These are phyloP conservation scores for Deladenus siricidicola DNA, from an alignment of 2,888 invertebrate genomes.

Conservation along the genomic window DNA sequence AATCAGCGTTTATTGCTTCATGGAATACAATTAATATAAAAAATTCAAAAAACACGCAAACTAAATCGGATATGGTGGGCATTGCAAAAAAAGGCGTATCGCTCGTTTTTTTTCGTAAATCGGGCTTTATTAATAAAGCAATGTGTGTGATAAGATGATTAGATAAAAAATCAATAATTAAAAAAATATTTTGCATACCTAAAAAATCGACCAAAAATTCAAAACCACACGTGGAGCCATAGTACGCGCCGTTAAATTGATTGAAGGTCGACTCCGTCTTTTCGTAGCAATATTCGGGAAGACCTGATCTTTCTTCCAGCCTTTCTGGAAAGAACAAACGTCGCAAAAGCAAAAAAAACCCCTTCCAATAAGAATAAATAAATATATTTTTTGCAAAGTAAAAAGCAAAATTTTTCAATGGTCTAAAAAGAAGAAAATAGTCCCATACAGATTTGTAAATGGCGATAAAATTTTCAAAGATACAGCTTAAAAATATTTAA, in stretches of 20 bases:
- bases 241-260: not conserved
- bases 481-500: not conserved
- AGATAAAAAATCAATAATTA: too few relatives aligned
- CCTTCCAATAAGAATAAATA: not conserved
- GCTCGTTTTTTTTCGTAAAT: too few relatives aligned
- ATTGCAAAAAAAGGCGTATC: too few relatives aligned
- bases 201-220: slow-evolving; percentile 6
- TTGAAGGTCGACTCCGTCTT: not conserved
- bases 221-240: not conserved
- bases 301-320: not conserved
- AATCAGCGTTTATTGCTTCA: too few relatives aligned
- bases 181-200: not conserved
- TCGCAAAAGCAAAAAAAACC: not conserved
- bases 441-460: too few relatives aligned
- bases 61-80: too few relatives aligned
- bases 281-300: slow-evolving; percentile 1
- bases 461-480: not conserved
- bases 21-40: too few relatives aligned
- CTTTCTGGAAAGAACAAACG: not conserved
- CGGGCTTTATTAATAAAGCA: too few relatives aligned
- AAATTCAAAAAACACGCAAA: too few relatives aligned
- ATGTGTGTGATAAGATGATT: too few relatives aligned
- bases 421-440: too few relatives aligned
- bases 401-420: not conserved
- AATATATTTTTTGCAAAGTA: not conserved